Percentiles rank a stretch among this genome's conserved stretches.
Evolutionary conservation across 2,797 vertebrate species (phyloP).

Genomic region (Cephalopachus bancanus): DNA sequence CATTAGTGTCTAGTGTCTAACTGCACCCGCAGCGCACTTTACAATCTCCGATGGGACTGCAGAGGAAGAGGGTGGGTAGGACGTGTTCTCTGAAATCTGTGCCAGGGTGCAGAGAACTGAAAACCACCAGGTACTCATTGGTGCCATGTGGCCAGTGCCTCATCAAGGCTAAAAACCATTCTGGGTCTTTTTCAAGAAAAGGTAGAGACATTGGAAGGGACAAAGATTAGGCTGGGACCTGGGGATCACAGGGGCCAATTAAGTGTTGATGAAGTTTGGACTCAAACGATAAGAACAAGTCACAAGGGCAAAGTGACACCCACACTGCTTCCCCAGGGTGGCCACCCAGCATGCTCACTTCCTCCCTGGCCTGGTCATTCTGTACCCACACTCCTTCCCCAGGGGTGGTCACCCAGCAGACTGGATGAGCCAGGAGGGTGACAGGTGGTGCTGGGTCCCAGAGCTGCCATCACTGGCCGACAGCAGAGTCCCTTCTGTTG

Average conservation of each 20-base stretch:
- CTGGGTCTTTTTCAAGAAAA: constrained; percentile 38
- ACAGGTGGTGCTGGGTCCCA: accelerated
- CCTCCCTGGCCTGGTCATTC: no score
- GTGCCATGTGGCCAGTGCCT: not conserved
- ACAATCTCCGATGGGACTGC: not conserved
- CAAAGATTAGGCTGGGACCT: not conserved
- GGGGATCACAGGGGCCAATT: not conserved
- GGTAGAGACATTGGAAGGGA: not conserved
- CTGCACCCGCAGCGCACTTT: not conserved
- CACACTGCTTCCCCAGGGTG: not conserved
- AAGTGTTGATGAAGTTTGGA: constrained; percentile 17
- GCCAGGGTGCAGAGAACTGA: not conserved
- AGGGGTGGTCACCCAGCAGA: not conserved
- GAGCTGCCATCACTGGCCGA: not conserved
- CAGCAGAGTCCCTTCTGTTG: not conserved
- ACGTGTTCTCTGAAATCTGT: not conserved
- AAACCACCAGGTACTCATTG: not conserved
- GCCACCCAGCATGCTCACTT: not conserved
- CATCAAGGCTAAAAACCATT: not conserved
- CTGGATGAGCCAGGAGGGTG: not conserved
- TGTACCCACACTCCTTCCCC: not conserved
- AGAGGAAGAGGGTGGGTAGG: not conserved
- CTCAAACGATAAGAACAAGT: not conserved
- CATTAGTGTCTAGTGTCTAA: not conserved
- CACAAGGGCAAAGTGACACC: not conserved